phyloP scores from a whole-genome alignment of 2,888 invertebrate genomes.

The Drosophila neutralis region DNA sequence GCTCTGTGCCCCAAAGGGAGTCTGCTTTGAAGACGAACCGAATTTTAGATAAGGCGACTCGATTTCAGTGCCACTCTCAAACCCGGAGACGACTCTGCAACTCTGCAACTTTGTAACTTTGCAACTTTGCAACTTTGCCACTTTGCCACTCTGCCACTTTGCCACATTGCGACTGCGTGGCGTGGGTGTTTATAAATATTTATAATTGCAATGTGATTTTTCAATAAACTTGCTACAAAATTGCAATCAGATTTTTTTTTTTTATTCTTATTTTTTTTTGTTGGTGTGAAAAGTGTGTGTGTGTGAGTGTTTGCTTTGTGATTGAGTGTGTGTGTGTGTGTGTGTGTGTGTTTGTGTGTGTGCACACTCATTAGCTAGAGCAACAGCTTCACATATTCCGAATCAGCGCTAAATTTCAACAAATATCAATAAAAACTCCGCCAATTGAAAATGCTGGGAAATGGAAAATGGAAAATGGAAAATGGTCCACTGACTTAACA shows the following conservation, averaged over 20 bases:
- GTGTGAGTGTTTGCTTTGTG: neutral
- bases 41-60: slow-evolving; percentile 12
- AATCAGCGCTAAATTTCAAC: neutral
- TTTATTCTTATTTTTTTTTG: too few relatives aligned
- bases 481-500: neutral
- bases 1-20: slow-evolving; percentile 16
- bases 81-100: neutral
- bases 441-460: neutral
- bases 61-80: slow-evolving; percentile 28
- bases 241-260: slow-evolving; percentile 39
- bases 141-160: neutral
- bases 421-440: neutral
- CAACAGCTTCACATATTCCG: slow-evolving; percentile 27
- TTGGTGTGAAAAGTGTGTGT: slow-evolving; percentile 39
- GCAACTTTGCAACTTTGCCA: slow-evolving; percentile 2
- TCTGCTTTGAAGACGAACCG: slow-evolving; percentile 5
- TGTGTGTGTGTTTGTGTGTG: slow-evolving; percentile 5
- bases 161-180: slow-evolving; percentile 30
- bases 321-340: neutral
- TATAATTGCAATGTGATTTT: slow-evolving; percentile 65
- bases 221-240: slow-evolving; percentile 64
- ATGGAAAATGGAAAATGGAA: neutral
- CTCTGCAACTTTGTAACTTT: neutral
- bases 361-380: slow-evolving; percentile 20
- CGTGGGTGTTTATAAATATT: slow-evolving; percentile 71